Percentiles rank a stretch among this genome's conserved stretches.
phyloP scores from a whole-genome alignment of 2,888 invertebrate genomes.

The Zygogramma bicolorata region DNA sequence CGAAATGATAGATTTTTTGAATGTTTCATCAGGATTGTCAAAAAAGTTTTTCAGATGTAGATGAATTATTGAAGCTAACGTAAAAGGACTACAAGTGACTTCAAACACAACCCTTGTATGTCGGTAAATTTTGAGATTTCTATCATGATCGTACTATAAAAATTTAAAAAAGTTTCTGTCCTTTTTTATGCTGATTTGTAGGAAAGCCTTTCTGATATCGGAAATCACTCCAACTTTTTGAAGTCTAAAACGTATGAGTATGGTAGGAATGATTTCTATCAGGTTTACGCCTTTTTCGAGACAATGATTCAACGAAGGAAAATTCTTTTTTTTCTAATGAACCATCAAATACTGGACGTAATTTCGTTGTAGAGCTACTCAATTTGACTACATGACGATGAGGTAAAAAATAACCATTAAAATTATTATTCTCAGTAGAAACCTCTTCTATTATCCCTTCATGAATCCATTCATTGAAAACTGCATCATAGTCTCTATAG shows the following conservation, averaged over 20 bases:
- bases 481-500: background rate
- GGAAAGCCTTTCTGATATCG: background rate
- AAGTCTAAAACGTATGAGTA: background rate
- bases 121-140: too few relatives aligned
- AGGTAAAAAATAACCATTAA: background rate
- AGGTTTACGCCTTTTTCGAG: background rate
- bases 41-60: too few relatives aligned
- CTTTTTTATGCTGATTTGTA: background rate
- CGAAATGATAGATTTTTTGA: too few relatives aligned
- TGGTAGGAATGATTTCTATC: background rate
- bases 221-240: background rate
- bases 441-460: background rate
- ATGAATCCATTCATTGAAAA: background rate
- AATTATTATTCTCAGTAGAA: background rate
- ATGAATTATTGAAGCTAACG: background rate
- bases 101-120: constrained; percentile 5
- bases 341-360: background rate
- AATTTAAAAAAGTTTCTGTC: background rate
- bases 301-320: background rate
- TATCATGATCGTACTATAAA: background rate
- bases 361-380: background rate
- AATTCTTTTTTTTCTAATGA: background rate
- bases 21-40: too few relatives aligned
- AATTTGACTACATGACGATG: background rate
- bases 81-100: background rate